Evolutionary conservation across 2,888 invertebrate species (phyloP).

Genomic region (Drosophila fulvimacula): DNA sequence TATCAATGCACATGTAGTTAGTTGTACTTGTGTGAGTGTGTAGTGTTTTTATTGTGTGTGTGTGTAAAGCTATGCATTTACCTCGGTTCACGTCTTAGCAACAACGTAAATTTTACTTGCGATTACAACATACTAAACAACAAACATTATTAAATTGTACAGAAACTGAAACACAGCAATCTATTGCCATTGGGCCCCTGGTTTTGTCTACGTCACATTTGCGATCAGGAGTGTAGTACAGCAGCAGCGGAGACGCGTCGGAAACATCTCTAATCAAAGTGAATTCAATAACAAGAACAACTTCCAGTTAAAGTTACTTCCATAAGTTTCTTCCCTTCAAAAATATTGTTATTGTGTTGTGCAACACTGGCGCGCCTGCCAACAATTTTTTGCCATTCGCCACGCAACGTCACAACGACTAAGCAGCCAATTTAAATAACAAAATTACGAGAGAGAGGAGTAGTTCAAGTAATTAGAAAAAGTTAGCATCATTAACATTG

Average conservation of each 20-base stretch:
- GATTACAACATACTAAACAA: constrained; percentile 74
- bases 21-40: constrained; percentile 28
- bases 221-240: constrained; percentile 28
- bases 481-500: constrained; percentile 5
- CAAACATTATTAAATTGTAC: constrained; percentile 59
- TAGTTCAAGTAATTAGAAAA: constrained; percentile 22
- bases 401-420: constrained; percentile 41
- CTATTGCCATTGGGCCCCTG: constrained; percentile 35
- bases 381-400: constrained; percentile 43
- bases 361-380: constrained; percentile 36
- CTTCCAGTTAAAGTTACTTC: constrained; percentile 55
- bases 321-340: constrained; percentile 45
- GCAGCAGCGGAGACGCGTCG: constrained; percentile 4
- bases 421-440: constrained; percentile 40
- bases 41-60: constrained; percentile 8
- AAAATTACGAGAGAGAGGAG: constrained; percentile 14
- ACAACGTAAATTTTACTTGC: constrained; percentile 66
- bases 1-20: constrained; percentile 7
- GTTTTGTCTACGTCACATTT: constrained; percentile 22
- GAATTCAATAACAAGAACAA: constrained; percentile 8
- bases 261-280: constrained; percentile 17
- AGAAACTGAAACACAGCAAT: constrained; percentile 50
- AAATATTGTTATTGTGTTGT: constrained; percentile 18
- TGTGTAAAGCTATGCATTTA: constrained; percentile 44
- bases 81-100: constrained; percentile 71